Conservation (phyloP, 1,140 invertebrate species). For the Anoplophora glabripennis region DNA sequence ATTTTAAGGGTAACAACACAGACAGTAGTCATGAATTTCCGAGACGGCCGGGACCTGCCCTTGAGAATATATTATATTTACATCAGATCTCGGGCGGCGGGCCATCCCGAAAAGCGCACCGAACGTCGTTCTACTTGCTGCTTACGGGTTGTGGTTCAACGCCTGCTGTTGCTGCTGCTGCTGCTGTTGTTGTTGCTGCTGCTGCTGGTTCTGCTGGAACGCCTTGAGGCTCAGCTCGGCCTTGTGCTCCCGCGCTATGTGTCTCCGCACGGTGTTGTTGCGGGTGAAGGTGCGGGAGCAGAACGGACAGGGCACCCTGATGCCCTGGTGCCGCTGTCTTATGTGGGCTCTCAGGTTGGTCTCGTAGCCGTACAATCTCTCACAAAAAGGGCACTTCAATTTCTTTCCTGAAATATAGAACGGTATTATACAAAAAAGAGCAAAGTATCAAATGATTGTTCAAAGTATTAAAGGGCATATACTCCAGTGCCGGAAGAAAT, state of each 20-base stretch:
- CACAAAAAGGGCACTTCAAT: conserved; percentile 87
- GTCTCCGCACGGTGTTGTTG: conserved; percentile 84
- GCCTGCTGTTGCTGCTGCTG: conserved; percentile 52
- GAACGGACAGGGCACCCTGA: conserved; percentile 82
- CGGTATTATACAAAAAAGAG: too few species aligned
- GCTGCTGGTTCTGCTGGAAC: conserved; percentile 59
- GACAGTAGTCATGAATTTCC: conserved; percentile 25
- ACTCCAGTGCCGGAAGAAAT: too few species aligned
- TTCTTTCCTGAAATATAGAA: conserved; percentile 72
- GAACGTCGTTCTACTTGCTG: conserved; percentile 3
- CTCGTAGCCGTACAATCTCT: conserved; percentile 88
- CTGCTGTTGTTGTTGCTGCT: conserved; percentile 51
- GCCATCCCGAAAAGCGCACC: conserved; percentile 8
- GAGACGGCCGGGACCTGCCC: conserved; percentile 11
- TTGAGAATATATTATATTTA: conserved; percentile 29
- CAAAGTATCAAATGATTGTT: too few species aligned
- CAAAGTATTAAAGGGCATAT: too few species aligned
- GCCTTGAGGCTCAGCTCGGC: conserved; percentile 67
- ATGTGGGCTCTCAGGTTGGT: conserved; percentile 88
- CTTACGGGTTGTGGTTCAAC: conserved; percentile 36
- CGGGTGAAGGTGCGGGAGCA: conserved; percentile 87
- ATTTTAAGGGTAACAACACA: conserved; percentile 30
- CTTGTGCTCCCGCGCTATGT: conserved; percentile 84
- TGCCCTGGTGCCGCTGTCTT: conserved; percentile 84
- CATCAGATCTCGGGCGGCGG: conserved; percentile 27